Percentiles rank a stretch among this genome's conserved stretches.
phyloP scores from a whole-genome alignment of 2,888 invertebrate species.

The Ormyrus thymus region DNA sequence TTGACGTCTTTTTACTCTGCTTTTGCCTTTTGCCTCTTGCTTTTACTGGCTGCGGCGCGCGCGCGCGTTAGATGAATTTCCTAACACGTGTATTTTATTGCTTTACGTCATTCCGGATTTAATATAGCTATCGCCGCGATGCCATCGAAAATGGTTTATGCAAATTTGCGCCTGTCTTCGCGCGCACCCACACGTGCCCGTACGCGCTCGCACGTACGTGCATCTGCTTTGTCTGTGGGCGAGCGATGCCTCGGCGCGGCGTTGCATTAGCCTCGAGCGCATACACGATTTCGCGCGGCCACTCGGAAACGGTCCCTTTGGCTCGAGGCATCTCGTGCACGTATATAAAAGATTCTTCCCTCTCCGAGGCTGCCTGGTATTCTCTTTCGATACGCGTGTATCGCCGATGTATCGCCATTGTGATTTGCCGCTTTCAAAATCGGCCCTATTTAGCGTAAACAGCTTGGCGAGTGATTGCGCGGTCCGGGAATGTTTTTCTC shows the following conservation, averaged over 20 bases:
- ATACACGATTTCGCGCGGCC: background rate
- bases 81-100: slow-evolving; percentile 53
- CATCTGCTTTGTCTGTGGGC: background rate
- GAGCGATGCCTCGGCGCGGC: background rate
- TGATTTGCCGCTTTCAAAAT: no score
- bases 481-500: no score
- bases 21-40: background rate
- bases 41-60: background rate
- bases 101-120: slow-evolving; percentile 52
- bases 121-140: slow-evolving; percentile 50
- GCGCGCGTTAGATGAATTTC: slow-evolving; percentile 36
- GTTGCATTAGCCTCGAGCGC: background rate
- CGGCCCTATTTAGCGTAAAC: no score
- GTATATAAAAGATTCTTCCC: no score
- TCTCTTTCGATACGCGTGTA: no score
- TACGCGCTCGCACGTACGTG: background rate
- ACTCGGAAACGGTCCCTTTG: background rate
- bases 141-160: slow-evolving; percentile 49
- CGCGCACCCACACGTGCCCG: no score
- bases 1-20: slow-evolving; percentile 54
- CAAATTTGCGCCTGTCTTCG: slow-evolving; percentile 38
- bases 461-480: no score
- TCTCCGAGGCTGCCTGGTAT: no score
- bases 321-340: no score
- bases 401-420: no score